Conservation (phyloP, 2,888 invertebrate genomes). For the Chorisops tibialis region DNA sequence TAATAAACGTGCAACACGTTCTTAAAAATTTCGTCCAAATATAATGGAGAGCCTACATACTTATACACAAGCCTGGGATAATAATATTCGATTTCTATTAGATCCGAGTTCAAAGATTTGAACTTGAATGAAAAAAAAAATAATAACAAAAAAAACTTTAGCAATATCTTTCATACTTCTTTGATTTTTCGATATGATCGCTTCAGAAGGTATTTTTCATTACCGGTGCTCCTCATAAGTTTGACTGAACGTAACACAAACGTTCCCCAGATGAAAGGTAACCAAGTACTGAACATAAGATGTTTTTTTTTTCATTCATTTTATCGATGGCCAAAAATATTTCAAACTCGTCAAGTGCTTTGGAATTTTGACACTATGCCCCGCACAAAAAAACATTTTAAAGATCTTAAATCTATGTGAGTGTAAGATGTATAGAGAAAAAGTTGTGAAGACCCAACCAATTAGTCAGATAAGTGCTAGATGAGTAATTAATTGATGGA, state of each 20-base stretch:
- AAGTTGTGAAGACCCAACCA: neutral
- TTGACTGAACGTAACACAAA: no score
- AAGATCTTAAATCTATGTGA: neutral
- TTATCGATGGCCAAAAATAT: conserved; percentile 4
- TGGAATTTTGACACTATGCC: conserved; percentile 14
- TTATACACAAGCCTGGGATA: neutral
- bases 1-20: no score
- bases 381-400: neutral
- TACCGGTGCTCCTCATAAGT: neutral
- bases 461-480: conserved; percentile 20
- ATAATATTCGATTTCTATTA: conserved; percentile 12
- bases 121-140: neutral
- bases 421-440: neutral
- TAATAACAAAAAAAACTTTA: neutral
- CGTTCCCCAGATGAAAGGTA: conserved; percentile 8
- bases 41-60: no score
- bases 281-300: neutral
- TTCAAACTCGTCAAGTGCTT: neutral
- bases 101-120: conserved; percentile 10
- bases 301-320: neutral
- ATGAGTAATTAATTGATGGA: conserved; percentile 13
- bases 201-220: neutral
- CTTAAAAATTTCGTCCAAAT: no score
- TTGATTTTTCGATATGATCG: neutral
- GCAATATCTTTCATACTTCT: no score